Percentiles rank a stretch among this genome's conserved stretches.
phyloP scores from a whole-genome alignment of 2,888 invertebrate genomes.

The Lumbricus terrestris region DNA sequence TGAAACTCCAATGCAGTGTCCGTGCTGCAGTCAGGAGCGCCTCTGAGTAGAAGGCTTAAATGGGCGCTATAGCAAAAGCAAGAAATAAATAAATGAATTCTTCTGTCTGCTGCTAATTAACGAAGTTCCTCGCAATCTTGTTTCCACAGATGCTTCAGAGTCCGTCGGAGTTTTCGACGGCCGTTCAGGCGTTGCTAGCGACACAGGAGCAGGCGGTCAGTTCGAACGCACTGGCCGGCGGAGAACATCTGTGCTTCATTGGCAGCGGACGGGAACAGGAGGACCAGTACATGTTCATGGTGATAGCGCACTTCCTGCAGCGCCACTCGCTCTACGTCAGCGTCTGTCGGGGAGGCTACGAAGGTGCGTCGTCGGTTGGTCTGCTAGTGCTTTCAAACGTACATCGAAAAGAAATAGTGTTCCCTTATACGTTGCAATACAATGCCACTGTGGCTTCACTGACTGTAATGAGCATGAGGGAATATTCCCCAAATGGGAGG shows the following conservation, averaged over 20 bases:
- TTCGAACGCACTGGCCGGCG: constrained; percentile 44
- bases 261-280: constrained; percentile 91
- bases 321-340: constrained; percentile 89
- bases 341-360: constrained; percentile 86
- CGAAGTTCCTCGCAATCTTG: not conserved
- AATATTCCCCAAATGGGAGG: too few relatives aligned
- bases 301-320: constrained; percentile 92
- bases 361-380: constrained; percentile 48
- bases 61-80: too few relatives aligned
- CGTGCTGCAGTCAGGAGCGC: too few relatives aligned
- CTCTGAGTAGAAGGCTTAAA: not conserved
- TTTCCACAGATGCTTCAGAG: constrained; percentile 85
- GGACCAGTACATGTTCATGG: constrained; percentile 86
- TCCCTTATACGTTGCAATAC: too few relatives aligned
- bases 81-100: too few relatives aligned
- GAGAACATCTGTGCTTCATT: constrained; percentile 68
- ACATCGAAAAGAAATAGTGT: too few relatives aligned
- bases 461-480: too few relatives aligned
- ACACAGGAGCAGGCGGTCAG: constrained; percentile 66
- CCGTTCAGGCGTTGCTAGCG: constrained; percentile 86
- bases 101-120: not conserved
- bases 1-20: too few relatives aligned
- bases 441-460: too few relatives aligned
- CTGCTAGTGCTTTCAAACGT: not conserved
- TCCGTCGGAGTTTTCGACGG: constrained; percentile 88